Evolutionary conservation across 2,113 vertebrate species (phyloP).

Genomic region (Gasterosteus nipponicus): DNA sequence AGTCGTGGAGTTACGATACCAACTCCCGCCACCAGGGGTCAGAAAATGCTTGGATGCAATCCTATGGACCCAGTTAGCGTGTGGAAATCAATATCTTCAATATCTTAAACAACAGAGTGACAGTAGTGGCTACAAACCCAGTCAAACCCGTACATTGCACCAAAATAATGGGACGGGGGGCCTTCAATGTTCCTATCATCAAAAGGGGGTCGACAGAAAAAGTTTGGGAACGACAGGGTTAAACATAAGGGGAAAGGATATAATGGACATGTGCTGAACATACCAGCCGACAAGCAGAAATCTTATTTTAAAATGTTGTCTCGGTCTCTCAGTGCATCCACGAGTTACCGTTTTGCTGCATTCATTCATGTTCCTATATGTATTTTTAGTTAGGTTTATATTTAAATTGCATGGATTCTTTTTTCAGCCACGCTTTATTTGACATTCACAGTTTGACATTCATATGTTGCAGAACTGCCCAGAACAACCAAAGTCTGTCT

Average conservation of each 20-base stretch:
- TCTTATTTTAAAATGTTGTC: neutral
- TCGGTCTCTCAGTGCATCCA: neutral
- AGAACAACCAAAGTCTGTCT: slow-evolving; percentile 33
- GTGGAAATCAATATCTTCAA: neutral
- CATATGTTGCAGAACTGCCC: slow-evolving; percentile 41
- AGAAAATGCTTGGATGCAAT: slow-evolving; percentile 16
- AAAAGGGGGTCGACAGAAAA: no score
- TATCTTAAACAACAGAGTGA: neutral
- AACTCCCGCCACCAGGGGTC: slow-evolving; percentile 35
- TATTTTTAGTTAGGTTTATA: slow-evolving; percentile 35
- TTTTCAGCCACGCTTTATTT: slow-evolving; percentile 15
- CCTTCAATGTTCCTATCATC: no score
- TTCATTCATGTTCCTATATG: slow-evolving; percentile 10
- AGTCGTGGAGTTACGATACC: neutral
- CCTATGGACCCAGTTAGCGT: neutral
- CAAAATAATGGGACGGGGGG: neutral
- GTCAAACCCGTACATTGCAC: neutral
- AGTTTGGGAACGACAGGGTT: no score
- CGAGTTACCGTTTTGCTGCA: slow-evolving; percentile 17
- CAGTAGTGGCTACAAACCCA: neutral
- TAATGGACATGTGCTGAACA: neutral
- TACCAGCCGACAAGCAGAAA: neutral
- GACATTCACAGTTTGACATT: slow-evolving; percentile 32
- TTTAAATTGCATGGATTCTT: slow-evolving; percentile 11
- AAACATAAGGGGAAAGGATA: neutral